Evolutionary conservation across 2,113 vertebrate genomes (phyloP).

Genomic region (Myiozetetes cayanensis): DNA sequence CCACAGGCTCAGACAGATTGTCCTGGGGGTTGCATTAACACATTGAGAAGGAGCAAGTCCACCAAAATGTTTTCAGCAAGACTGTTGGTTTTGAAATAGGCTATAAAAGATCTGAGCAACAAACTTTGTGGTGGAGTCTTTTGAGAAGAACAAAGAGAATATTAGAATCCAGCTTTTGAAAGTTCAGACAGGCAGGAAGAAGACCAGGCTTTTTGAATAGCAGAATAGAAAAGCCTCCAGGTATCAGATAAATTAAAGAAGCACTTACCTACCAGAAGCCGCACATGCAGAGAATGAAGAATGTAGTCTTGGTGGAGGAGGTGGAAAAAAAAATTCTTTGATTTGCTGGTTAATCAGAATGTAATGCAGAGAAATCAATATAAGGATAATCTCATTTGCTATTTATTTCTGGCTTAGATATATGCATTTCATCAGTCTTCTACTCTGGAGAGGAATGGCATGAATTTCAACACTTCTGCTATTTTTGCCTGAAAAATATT

Average conservation of each 20-base stretch:
- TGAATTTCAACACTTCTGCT: slow-evolving; percentile 54
- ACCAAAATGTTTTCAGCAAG: background rate
- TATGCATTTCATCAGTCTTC: slow-evolving; percentile 50
- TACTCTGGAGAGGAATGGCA: slow-evolving; percentile 10
- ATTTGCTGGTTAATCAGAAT: slow-evolving; percentile 45
- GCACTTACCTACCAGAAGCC: background rate
- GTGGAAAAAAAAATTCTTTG: background rate
- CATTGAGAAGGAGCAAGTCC: background rate
- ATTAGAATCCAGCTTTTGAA: background rate
- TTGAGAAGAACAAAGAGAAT: background rate
- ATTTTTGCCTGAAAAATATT: slow-evolving; percentile 54
- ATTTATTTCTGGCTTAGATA: slow-evolving; percentile 42
- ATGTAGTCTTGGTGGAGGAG: background rate
- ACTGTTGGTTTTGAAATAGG: background rate
- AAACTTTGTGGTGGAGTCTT: background rate
- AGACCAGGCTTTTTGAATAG: background rate
- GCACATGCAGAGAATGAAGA: background rate
- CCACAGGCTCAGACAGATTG: background rate
- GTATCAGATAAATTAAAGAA: background rate
- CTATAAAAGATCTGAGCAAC: background rate
- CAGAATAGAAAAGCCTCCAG: background rate
- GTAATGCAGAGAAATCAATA: slow-evolving; percentile 49
- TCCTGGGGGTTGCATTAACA: background rate
- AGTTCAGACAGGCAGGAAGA: background rate
- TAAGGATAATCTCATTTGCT: slow-evolving; percentile 55